These are phyloP conservation scores for Chrosomus eos DNA, from an alignment of 2,797 vertebrate genomes.

Conservation along the genomic window DNA sequence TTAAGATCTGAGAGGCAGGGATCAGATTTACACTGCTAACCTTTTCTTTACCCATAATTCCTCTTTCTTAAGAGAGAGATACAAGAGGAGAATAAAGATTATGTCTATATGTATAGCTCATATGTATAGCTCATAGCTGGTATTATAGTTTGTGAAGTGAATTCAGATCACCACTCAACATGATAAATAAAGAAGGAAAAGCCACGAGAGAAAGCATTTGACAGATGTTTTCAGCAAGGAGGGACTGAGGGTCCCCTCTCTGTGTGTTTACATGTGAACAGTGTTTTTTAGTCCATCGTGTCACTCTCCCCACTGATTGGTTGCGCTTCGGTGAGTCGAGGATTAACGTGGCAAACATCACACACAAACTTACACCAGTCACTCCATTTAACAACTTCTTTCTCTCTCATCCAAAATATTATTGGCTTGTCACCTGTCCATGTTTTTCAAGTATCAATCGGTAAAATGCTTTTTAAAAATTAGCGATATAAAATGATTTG, in stretches of 20 bases:
- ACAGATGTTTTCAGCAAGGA: neutral
- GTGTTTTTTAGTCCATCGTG: neutral
- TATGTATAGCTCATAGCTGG: no score
- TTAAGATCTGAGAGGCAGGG: neutral
- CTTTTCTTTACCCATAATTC: neutral
- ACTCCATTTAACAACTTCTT: neutral
- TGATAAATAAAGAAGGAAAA: neutral
- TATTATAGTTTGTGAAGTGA: neutral
- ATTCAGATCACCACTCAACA: neutral
- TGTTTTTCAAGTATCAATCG: neutral
- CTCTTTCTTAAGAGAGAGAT: neutral
- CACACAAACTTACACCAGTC: neutral
- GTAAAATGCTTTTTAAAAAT: no score
- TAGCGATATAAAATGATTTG: neutral
- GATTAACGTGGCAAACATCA: neutral
- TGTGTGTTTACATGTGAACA: neutral
- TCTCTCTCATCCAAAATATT: neutral
- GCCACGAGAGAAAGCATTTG: neutral
- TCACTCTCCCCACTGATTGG: neutral
- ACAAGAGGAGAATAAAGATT: neutral
- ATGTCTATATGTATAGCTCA: neutral
- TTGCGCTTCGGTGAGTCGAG: neutral
- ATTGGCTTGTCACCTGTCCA: neutral
- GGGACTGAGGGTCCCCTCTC: no score
- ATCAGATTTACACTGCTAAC: neutral